A percentile compares a stretch with the other conserved stretches of the same genome.
phyloP scores from a whole-genome alignment of 2,113 vertebrate species.

The Clarias batrachus region DNA sequence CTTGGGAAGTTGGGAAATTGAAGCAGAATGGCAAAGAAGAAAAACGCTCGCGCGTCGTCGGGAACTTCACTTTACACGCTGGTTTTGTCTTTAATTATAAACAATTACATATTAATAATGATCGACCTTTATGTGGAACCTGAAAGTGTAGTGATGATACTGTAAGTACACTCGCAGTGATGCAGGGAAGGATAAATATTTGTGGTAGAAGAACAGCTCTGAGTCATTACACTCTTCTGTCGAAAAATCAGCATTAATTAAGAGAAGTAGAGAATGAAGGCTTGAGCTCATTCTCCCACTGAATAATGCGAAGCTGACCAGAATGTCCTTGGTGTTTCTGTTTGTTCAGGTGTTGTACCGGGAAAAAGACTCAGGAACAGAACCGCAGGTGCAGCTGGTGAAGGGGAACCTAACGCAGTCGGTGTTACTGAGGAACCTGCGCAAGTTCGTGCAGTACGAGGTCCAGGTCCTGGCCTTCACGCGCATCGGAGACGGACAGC shows the following conservation, averaged over 20 bases:
- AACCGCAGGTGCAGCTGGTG: conserved; percentile 73
- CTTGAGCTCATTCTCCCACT: not conserved
- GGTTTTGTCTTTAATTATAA: not conserved
- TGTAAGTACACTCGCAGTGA: not conserved
- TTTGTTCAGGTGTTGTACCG: conserved; percentile 79
- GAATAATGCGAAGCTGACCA: not conserved
- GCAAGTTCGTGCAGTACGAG: conserved; percentile 81
- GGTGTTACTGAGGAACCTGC: conserved; percentile 74
- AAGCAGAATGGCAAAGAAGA: not conserved
- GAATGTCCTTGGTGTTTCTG: conserved; percentile 6
- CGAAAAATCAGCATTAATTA: conserved; percentile 47
- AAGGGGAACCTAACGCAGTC: conserved; percentile 81
- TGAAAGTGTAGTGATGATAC: not conserved
- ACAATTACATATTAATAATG: not conserved
- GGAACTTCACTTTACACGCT: not conserved
- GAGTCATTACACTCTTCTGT: conserved; percentile 35
- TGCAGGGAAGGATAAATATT: conserved; percentile 45
- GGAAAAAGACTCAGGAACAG: conserved; percentile 70
- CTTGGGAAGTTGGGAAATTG: not conserved
- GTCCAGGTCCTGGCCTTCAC: conserved; percentile 89
- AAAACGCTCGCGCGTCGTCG: not conserved
- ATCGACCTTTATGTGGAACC: not conserved
- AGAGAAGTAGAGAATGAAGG: not conserved
- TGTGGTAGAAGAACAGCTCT: conserved; percentile 30
- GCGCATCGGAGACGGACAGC: conserved; percentile 82